Percentiles rank a stretch among this genome's conserved stretches.
These are phyloP conservation scores for Chiloscyllium punctatum DNA, from an alignment of 2,797 vertebrate genomes.

Conservation along the genomic window DNA sequence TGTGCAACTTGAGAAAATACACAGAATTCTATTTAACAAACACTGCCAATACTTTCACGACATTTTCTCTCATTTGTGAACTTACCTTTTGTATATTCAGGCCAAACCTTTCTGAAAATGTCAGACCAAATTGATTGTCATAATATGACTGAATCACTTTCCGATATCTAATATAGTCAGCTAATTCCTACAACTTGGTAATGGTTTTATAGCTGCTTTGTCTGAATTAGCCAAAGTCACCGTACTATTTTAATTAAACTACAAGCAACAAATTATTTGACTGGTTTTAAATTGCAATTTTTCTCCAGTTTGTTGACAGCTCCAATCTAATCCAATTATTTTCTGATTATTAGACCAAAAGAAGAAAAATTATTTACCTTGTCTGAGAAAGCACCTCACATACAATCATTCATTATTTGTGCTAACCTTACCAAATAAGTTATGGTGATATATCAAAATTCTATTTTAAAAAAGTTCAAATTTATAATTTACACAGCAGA, in stretches of 20 bases:
- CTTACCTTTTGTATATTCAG: not conserved
- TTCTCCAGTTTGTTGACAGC: too few species aligned
- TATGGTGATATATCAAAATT: conserved; percentile 53
- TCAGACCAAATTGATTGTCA: not conserved
- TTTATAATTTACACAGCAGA: conserved; percentile 53
- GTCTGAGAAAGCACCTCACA: conserved; percentile 29
- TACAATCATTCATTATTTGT: conserved; percentile 35
- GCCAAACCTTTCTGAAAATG: not conserved
- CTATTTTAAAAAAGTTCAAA: conserved; percentile 44
- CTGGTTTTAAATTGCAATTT: not conserved
- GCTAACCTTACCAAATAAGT: conserved; percentile 54
- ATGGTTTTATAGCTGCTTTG: conserved; percentile 13
- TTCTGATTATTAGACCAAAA: conserved; percentile 8
- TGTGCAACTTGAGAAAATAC: not conserved
- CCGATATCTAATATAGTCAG: not conserved
- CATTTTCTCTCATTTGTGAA: not conserved
- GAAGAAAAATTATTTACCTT: conserved; percentile 10
- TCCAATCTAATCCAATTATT: conserved; percentile 9
- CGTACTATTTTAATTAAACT: conserved; percentile 17
- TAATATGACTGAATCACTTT: not conserved
- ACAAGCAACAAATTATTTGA: not conserved
- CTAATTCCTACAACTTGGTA: conserved; percentile 5
- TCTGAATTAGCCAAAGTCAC: conserved; percentile 27
- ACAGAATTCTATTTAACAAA: not conserved
- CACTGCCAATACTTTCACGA: not conserved